Evolutionary conservation across 2,113 vertebrate species (phyloP).

Genomic region (Planiliza haematocheilus): DNA sequence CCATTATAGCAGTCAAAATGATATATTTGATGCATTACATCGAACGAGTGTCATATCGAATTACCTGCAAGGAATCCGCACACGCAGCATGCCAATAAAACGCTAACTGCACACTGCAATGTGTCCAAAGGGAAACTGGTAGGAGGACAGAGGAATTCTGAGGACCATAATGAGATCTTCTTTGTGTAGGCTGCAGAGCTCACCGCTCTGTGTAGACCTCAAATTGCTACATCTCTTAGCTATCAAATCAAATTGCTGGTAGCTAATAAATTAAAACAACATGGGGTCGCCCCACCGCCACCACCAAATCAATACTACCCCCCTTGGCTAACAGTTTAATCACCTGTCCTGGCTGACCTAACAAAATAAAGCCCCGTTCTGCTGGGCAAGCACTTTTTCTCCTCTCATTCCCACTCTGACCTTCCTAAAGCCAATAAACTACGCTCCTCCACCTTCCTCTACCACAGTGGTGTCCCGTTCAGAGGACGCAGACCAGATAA

Average conservation of each 20-base stretch:
- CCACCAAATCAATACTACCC: slow-evolving; percentile 75
- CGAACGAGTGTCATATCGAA: slow-evolving; percentile 68
- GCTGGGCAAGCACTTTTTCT: slow-evolving; percentile 70
- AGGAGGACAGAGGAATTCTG: slow-evolving; percentile 30
- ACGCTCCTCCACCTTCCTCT: slow-evolving; percentile 9
- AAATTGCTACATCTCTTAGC: slow-evolving; percentile 47
- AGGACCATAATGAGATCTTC: slow-evolving; percentile 43
- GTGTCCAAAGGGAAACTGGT: slow-evolving; percentile 43
- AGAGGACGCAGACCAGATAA: slow-evolving; percentile 61
- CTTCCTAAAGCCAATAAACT: slow-evolving; percentile 78
- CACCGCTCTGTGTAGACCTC: slow-evolving; percentile 11
- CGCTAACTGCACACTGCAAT: slow-evolving; percentile 19
- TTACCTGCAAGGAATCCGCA: slow-evolving; percentile 64
- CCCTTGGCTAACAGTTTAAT: slow-evolving; percentile 78
- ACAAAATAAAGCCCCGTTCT: slow-evolving; percentile 78
- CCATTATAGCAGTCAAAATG: slow-evolving; percentile 66
- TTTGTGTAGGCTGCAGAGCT: slow-evolving; percentile 39
- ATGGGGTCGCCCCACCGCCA: slow-evolving; percentile 26
- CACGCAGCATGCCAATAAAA: slow-evolving; percentile 58
- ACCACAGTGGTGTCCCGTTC: slow-evolving; percentile 51
- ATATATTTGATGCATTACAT: slow-evolving; percentile 70
- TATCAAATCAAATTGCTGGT: slow-evolving; percentile 62
- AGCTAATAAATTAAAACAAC: slow-evolving; percentile 77
- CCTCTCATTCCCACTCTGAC: slow-evolving; percentile 62
- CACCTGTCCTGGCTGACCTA: slow-evolving; percentile 68